phyloP scores from a whole-genome alignment of 2,797 vertebrate species.

The Molothrus ater region DNA sequence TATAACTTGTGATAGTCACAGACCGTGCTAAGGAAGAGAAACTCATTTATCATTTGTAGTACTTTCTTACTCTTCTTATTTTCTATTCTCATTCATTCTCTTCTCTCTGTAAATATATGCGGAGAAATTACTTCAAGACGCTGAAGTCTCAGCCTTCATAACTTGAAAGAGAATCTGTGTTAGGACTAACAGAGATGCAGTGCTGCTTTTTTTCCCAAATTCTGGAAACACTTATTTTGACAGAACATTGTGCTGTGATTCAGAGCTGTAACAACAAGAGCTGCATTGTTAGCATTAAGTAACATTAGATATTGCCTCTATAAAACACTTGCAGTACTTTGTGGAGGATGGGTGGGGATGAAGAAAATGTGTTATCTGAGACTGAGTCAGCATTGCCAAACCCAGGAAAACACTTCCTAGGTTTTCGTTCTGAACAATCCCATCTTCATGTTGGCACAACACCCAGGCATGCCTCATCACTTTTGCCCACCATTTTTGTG shows the following conservation, averaged over 20 bases:
- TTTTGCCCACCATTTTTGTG: not conserved
- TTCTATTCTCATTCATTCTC: not conserved
- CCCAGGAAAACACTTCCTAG: not conserved
- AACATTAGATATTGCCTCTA: not conserved
- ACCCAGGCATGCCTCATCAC: not conserved
- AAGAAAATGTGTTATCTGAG: not conserved
- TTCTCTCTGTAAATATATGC: not conserved
- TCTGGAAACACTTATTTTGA: not conserved
- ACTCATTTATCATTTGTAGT: not conserved
- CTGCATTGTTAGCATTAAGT: not conserved
- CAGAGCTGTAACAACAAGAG: not conserved
- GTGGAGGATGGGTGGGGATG: not conserved
- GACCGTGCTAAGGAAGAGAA: not conserved
- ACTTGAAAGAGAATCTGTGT: not conserved
- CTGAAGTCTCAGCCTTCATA: not conserved
- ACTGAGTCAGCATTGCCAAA: slow-evolving; percentile 1
- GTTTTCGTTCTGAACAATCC: not conserved
- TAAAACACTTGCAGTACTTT: not conserved
- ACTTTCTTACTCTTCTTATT: not conserved
- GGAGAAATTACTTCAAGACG: not conserved
- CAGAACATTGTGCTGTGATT: not conserved
- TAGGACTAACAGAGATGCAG: not conserved
- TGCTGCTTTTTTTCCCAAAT: not conserved
- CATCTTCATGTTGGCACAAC: not conserved
- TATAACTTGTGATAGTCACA: not conserved